These are phyloP conservation scores for Pseudobourletiella spinata DNA, from an alignment of 1,140 invertebrate species.

Conservation along the genomic window DNA sequence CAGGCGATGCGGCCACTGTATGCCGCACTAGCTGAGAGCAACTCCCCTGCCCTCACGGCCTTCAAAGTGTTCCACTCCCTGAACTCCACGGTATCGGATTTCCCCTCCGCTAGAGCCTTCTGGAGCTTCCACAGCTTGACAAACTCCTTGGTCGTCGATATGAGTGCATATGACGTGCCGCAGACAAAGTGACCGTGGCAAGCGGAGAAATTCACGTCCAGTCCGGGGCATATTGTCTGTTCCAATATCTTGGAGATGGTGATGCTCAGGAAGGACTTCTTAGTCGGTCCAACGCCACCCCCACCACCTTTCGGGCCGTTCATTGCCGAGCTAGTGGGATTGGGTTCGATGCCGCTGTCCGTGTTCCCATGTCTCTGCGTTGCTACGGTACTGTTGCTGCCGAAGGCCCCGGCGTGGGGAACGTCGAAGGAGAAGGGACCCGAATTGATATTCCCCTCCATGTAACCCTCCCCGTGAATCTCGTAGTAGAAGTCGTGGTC, in stretches of 20 bases:
- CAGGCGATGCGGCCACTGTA: constrained; percentile 94
- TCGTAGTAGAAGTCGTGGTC: constrained; percentile 24
- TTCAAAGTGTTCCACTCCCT: constrained; percentile 33
- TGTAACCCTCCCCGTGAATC: too few species aligned
- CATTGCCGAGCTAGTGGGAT: not conserved
- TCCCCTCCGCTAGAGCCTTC: constrained; percentile 1
- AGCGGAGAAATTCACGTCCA: constrained; percentile 29
- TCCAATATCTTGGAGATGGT: constrained; percentile 30
- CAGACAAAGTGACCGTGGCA: constrained; percentile 36
- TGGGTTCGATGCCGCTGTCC: not conserved
- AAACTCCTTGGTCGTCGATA: constrained; percentile 29
- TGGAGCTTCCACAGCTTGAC: constrained; percentile 35
- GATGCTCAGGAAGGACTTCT: constrained; percentile 33
- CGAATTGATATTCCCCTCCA: not conserved
- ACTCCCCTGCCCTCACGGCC: constrained; percentile 26
- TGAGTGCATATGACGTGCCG: constrained; percentile 32
- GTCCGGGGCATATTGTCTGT: constrained; percentile 26
- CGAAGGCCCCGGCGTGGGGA: not conserved
- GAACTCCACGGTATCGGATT: constrained; percentile 14
- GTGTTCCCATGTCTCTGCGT: too few species aligned
- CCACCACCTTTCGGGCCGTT: not conserved
- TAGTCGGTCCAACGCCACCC: constrained; percentile 12
- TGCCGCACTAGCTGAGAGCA: constrained; percentile 75
- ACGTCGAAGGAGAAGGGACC: not conserved
- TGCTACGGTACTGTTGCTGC: too few species aligned